Evolutionary conservation across 2,797 vertebrate species (phyloP), one percentile per base, ranked within the genome.

Genomic region (Danionella dracula): DNA sequence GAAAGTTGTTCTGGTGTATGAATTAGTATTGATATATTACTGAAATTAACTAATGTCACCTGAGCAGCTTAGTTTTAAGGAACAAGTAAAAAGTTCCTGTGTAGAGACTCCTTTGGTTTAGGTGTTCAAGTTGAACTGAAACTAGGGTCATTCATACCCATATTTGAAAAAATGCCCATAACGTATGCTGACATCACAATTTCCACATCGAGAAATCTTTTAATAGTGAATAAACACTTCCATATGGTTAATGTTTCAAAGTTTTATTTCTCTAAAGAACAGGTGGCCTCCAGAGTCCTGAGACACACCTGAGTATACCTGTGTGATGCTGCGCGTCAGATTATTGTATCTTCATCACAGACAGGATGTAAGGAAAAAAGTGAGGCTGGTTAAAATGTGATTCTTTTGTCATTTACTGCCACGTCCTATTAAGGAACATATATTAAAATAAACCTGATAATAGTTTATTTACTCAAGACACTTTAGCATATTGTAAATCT

Each of bases 331-430:
- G 17, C 16, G 4, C 13, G 13, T 57, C 54, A 42, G 4, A n/a
- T 17, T n/a, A n/a, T n/a, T n/a, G n/a, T n/a, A n/a, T n/a, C 21
- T 57, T 38, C 23, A 42, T 57, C 38, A 41, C 38, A 42, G 54
- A 42, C 54, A 57, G 54, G 54, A 42, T 57, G 8, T 21, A 6
- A 27, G 9, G 44, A 23, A 49, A 29, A 10, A 35, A 29, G 9
- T 13, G 27, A 40, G 4, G 23, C 27, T 1, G 40, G 27, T 21
- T 21, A 17, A 19, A 41, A 55, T 27, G 5, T 40, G n/a, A 56
- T 56, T 56, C 2, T 23, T 41, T 29, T 44, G 41, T 35, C 45
- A 38, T 67, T 68, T 68, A 60, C 51, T 45, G 10, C 17, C 55
- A 51, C 16, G 48, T 66, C 53, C 51, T 48, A n/a, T n/a, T 40